Evolutionary conservation across 2,113 vertebrate species (phyloP), one percentile per base, ranked within the genome.

Genomic region (Strix aluco): DNA sequence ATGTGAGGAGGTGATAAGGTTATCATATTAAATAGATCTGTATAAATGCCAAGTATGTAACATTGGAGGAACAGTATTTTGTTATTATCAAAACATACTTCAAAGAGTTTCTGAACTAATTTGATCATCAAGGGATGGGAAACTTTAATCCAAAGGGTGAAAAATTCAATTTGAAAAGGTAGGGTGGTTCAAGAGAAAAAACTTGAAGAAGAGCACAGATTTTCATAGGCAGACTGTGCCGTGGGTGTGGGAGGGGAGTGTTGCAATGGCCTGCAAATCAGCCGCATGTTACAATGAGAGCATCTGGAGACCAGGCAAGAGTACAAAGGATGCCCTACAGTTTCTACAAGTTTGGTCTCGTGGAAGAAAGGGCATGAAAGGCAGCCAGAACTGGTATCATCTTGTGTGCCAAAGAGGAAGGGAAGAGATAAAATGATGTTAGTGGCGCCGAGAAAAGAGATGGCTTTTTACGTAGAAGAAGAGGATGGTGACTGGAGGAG

Each of bases 401-500:
- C 58, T 52, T 0, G 0, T 38, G 29, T 47, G 81, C 5, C 1
- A 9, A n/a, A 40, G n/a, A 58, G 55, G 27, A 87, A 81, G 9
- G 42, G 54, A 82, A 47, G 74, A 69, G 22, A 15, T 26, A 11
- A 52, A 46, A 40, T 5, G 10, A 30, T 8, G 2, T 57, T 42
- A 32, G 30, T 40, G 49, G 19, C 1, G 1, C 22, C 2, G 2
- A 72, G 66, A 36, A 40, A 40, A 78, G 40, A 81, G 81, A 17
- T 11, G 17, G 13, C 5, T 51, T 77, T 92, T 84, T 80, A 21
- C 9, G 5, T 12, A 61, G 42, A 27, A 30, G 32, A 36, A 83
- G 26, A 9, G 22, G 29, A 15, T 26, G 16, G 27, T 47, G 27
- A 34, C 25, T 0, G 0, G 10, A 14, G 29, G 5, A 66, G n/a